A percentile compares a stretch with the other conserved stretches of the same genome.
Evolutionary conservation across 1,140 invertebrate genomes (phyloP).

Genomic region (Drosophila takahashii): DNA sequence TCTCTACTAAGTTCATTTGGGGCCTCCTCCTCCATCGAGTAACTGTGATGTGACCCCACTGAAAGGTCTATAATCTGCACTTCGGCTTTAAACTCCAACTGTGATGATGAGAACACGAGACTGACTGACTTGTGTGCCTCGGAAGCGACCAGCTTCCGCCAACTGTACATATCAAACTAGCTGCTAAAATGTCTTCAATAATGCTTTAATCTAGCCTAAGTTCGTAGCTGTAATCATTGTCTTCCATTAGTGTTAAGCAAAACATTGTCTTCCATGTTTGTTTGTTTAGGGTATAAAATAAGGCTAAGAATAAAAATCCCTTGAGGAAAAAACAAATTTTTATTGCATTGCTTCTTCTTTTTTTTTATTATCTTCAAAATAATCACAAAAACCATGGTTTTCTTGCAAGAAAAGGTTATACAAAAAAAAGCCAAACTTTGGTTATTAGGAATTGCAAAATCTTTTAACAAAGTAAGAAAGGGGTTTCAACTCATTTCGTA

Average conservation of each 20-base stretch:
- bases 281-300: constrained; percentile 52
- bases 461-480: no score
- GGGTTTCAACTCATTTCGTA: no score
- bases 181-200: constrained; percentile 26
- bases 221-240: constrained; percentile 64
- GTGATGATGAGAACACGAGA: constrained; percentile 67
- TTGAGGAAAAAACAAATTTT: constrained; percentile 20
- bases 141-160: constrained; percentile 28
- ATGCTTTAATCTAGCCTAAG: constrained; percentile 27
- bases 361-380: neutral
- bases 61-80: constrained; percentile 40
- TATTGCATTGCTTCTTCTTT: constrained; percentile 1
- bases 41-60: constrained; percentile 64
- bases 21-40: constrained; percentile 8
- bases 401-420: no score
- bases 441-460: no score
- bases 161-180: constrained; percentile 45
- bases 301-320: constrained; percentile 49
- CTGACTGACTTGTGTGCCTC: constrained; percentile 42
- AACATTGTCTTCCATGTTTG: constrained; percentile 71
- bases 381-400: no score
- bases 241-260: constrained; percentile 66
- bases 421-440: no score
- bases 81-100: constrained; percentile 61
- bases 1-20: constrained; percentile 16